Percentiles rank a stretch among this genome's conserved stretches.
phyloP scores from a whole-genome alignment of 1,140 invertebrate species.

The Drosophila hydei region DNA sequence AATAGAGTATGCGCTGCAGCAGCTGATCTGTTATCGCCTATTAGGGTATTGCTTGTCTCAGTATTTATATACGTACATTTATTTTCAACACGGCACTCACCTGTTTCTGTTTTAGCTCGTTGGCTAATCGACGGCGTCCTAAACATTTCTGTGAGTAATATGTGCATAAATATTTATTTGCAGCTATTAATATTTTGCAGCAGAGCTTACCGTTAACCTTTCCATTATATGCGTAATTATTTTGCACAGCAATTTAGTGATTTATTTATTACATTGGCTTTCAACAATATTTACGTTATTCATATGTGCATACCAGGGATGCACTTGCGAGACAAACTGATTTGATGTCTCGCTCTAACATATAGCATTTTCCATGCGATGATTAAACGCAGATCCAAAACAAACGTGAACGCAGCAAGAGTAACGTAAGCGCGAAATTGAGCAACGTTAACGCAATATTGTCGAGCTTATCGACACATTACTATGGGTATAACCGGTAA shows the following conservation, averaged over 20 bases:
- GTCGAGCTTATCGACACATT: conserved; percentile 8
- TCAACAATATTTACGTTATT: conserved; percentile 41
- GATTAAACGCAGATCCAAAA: conserved; percentile 2
- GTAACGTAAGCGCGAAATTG: conserved; percentile 7
- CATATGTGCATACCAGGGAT: conserved; percentile 31
- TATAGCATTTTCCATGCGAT: neutral
- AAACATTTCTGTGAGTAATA: conserved; percentile 35
- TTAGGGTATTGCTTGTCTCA: neutral
- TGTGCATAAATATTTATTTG: neutral
- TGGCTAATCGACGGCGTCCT: conserved; percentile 47
- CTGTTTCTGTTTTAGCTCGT: conserved; percentile 78
- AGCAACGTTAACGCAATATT: conserved; percentile 1
- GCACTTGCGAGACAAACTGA: neutral
- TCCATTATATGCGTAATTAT: conserved; percentile 47
- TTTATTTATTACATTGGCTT: conserved; percentile 22
- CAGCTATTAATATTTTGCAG: neutral
- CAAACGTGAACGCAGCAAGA: conserved; percentile 24
- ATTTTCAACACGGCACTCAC: conserved; percentile 46
- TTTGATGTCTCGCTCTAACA: conserved; percentile 22
- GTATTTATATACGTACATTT: conserved; percentile 2
- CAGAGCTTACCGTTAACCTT: conserved; percentile 53
- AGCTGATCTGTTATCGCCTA: conserved; percentile 68
- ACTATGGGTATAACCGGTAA: neutral
- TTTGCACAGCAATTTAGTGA: conserved; percentile 8
- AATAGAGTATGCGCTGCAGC: conserved; percentile 75